Evolutionary conservation across 2,113 vertebrate genomes (phyloP).

Genomic region (Neogale vison): DNA sequence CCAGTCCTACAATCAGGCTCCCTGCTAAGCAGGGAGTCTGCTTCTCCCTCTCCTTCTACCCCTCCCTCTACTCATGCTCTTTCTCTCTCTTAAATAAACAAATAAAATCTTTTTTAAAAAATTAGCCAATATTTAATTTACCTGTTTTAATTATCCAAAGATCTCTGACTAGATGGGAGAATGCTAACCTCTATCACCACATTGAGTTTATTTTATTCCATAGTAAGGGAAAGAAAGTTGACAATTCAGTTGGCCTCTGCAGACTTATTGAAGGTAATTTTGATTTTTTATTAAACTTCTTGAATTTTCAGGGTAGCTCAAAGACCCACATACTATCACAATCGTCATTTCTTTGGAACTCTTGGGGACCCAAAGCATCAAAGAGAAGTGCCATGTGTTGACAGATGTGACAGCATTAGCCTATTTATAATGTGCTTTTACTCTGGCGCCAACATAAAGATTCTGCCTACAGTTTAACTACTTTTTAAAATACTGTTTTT

Average conservation of each 20-base stretch:
- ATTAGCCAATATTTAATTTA: constrained; percentile 26
- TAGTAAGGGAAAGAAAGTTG: constrained; percentile 30
- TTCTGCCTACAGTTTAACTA: constrained; percentile 28
- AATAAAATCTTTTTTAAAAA: too few relatives aligned
- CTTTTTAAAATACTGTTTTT: constrained; percentile 30
- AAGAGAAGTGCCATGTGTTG: constrained; percentile 23
- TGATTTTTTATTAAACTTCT: constrained; percentile 51
- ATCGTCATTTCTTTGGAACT: constrained; percentile 22
- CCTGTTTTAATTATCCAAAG: constrained; percentile 46
- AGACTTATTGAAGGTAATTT: constrained; percentile 49
- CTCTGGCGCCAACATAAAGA: background rate
- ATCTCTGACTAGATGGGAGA: background rate
- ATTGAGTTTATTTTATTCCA: constrained; percentile 28
- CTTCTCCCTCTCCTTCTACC: too few relatives aligned
- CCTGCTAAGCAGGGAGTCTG: too few relatives aligned
- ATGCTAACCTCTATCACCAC: background rate
- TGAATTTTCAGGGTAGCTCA: constrained; percentile 57
- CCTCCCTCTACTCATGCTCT: too few relatives aligned
- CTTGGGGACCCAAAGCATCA: constrained; percentile 9
- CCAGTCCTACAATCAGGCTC: too few relatives aligned
- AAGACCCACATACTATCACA: constrained; percentile 23
- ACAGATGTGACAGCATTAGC: constrained; percentile 17
- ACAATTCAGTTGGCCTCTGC: background rate
- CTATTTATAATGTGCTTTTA: constrained; percentile 30
- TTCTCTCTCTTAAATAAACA: too few relatives aligned